Percentiles rank a stretch among this genome's conserved stretches.
phyloP scores from a whole-genome alignment of 2,888 invertebrate species.

The Dusona sp. region DNA sequence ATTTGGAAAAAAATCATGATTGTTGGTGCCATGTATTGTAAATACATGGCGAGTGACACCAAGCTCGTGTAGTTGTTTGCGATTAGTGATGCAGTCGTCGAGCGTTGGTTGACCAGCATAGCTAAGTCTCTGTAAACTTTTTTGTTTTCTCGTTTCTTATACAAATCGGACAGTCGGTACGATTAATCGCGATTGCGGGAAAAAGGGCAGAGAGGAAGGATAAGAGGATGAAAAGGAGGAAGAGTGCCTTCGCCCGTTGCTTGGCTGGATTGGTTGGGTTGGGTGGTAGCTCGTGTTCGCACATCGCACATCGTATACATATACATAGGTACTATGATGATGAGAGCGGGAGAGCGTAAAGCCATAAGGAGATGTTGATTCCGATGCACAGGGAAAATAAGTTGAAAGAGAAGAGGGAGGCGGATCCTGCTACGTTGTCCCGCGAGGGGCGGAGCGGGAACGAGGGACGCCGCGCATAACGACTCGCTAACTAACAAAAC shows the following conservation, averaged over 20 bases:
- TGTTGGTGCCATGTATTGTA: too few relatives aligned
- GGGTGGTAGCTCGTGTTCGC: slow-evolving; percentile 44
- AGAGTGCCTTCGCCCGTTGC: not conserved
- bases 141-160: not conserved
- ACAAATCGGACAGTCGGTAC: slow-evolving; percentile 26
- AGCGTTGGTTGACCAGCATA: too few relatives aligned
- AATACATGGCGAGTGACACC: not conserved
- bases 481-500: slow-evolving; percentile 83
- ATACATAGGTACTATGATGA: not conserved
- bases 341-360: slow-evolving; percentile 61
- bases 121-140: not conserved
- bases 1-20: not conserved
- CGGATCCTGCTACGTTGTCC: slow-evolving; percentile 47
- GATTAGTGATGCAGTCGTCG: not conserved
- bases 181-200: slow-evolving; percentile 21
- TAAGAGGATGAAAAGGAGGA: not conserved
- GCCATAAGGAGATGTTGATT: slow-evolving; percentile 42
- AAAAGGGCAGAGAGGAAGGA: not conserved
- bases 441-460: slow-evolving; percentile 19
- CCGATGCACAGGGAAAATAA: slow-evolving; percentile 22
- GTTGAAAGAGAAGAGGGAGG: slow-evolving; percentile 47
- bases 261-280: slow-evolving; percentile 14
- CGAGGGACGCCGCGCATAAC: slow-evolving; percentile 73
- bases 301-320: not conserved
- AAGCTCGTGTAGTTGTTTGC: not conserved